phyloP scores from a whole-genome alignment of 2,888 invertebrate genomes.

The Alloscopus bannaensis region DNA sequence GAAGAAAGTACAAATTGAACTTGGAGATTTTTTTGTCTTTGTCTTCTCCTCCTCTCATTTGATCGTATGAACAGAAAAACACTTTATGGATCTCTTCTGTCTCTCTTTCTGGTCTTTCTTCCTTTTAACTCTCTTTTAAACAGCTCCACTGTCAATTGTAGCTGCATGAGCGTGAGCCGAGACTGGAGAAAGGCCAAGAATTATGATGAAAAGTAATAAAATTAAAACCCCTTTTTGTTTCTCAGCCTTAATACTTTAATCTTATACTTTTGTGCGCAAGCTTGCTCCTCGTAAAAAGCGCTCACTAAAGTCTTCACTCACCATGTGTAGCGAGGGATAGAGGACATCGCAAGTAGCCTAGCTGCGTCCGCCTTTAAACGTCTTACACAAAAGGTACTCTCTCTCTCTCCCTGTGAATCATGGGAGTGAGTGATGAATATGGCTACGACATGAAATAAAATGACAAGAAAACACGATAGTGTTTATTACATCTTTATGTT shows the following conservation, averaged over 20 bases:
- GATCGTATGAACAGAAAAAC: background rate
- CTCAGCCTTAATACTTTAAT: conserved; percentile 56
- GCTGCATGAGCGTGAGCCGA: background rate
- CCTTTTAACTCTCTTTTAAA: background rate
- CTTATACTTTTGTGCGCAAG: conserved; percentile 34
- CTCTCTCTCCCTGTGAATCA: too few species aligned
- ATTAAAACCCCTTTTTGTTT: conserved; percentile 61
- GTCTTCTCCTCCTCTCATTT: background rate
- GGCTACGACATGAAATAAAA: conserved; percentile 37
- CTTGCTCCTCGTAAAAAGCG: conserved; percentile 14
- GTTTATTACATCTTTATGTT: conserved; percentile 15
- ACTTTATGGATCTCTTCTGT: background rate
- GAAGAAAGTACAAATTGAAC: conserved; percentile 33
- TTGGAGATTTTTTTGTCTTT: conserved; percentile 25
- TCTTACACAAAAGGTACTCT: too few species aligned
- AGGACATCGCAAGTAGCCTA: too few species aligned
- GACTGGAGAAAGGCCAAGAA: background rate
- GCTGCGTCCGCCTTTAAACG: too few species aligned
- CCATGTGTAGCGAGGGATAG: background rate
- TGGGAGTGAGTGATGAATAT: conserved; percentile 42
- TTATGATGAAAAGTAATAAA: conserved; percentile 55
- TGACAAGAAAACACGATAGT: conserved; percentile 25
- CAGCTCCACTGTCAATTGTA: background rate
- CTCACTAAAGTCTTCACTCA: background rate
- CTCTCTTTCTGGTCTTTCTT: background rate